phyloP scores from a whole-genome alignment of 92 coral and sea anemone genomes.

The Pocillopora grandis region DNA sequence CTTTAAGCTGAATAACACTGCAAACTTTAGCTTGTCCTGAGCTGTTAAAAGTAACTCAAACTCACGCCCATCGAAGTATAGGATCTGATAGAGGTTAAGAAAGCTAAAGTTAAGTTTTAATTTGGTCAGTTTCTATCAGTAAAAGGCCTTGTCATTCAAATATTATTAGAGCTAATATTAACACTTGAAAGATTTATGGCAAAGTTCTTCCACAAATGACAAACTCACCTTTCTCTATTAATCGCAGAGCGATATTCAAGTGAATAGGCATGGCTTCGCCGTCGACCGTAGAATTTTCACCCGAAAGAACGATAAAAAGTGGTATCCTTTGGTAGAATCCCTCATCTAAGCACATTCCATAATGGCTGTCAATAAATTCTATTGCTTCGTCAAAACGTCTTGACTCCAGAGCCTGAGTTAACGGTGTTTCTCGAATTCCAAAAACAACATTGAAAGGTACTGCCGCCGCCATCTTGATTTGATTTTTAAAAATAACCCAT shows the following conservation, averaged over 20 bases:
- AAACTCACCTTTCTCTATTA: conserved; percentile 77
- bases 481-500: not conserved
- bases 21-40: too few relatives aligned
- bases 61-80: too few relatives aligned
- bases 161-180: not conserved
- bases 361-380: conserved; percentile 67
- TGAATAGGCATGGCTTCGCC: conserved; percentile 81
- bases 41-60: too few relatives aligned
- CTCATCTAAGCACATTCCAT: conserved; percentile 78
- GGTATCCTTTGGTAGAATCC: conserved; percentile 85
- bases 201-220: not conserved
- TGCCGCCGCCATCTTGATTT: conserved; percentile 70
- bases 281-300: conserved; percentile 68
- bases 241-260: conserved; percentile 71
- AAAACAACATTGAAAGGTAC: conserved; percentile 72
- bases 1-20: too few relatives aligned
- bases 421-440: conserved; percentile 81
- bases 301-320: conserved; percentile 78
- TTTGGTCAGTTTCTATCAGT: too few relatives aligned
- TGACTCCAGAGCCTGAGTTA: conserved; percentile 75
- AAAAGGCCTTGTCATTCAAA: not conserved
- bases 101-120: too few relatives aligned
- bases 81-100: too few relatives aligned
- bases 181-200: not conserved
- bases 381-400: conserved; percentile 76